Base-by-base conservation (phyloP, 2,888 invertebrate species). In the Willowsia nigromaculata region DNA sequence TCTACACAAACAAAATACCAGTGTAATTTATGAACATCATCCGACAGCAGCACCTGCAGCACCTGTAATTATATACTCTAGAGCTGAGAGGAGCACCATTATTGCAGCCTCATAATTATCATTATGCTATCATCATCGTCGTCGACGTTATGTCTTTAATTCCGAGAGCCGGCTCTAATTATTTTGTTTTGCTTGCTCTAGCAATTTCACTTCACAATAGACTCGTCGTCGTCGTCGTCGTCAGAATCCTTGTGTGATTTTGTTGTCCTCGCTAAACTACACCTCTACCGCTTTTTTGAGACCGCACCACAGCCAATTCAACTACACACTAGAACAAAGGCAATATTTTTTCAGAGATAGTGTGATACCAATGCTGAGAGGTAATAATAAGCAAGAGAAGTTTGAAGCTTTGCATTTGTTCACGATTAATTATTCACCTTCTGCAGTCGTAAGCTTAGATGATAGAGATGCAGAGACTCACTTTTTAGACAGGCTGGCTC, bases 11-110 rank as follows among this genome's bases (percentile, higher is more conserved):
- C 65, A 33, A 65, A 59, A 33, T 33, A n/a, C 33, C 33, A 11
- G 1, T 33, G n/a, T n/a, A n/a, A n/a, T n/a, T n/a, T n/a, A 65
- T 4, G 4, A 13, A n/a, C 65, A 65, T 59, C 59, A 25, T 59
- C 59, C 59, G 11, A 59, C 25, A 11, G 13, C 18, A 27, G 4
- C 53, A 18, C 2, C 33, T 13, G 1, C 15, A 33, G 59, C 82
- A 82, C 82, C 82, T 82, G 82, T 65, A 82, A 82, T 82, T 82
- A 65, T 43, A 43, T 65, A 27, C 22, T 33, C 40, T 22, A 6
- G 18, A 33, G 82, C 40, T 43, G 4, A 40, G 47, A 43, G 47
- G 18, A 65, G 27, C 59, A 27, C 80, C 59, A 27, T 59, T 65
- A 65, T n/a, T 33, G 18, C 4, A 71, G 6, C 22, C 43, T 4